A percentile compares a stretch with the other conserved stretches of the same genome.
phyloP scores from a whole-genome alignment of 2,113 vertebrate species.

The Balaeniceps rex region DNA sequence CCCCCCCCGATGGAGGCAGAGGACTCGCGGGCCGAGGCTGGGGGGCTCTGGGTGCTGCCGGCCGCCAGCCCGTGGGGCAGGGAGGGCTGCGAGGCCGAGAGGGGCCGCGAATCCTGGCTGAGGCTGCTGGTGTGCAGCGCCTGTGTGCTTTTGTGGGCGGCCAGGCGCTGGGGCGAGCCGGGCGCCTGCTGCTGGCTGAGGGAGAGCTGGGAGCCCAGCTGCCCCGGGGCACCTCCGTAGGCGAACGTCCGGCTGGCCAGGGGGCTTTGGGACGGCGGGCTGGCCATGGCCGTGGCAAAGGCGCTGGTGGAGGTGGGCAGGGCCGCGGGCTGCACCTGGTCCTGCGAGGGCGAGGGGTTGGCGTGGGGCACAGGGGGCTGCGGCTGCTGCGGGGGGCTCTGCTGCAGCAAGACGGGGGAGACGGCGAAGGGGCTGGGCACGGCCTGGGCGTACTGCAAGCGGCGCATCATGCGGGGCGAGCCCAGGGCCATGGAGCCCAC shows the following conservation, averaged over 20 bases:
- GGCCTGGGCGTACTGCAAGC: slow-evolving; percentile 84
- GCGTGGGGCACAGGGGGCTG: slow-evolving; percentile 67
- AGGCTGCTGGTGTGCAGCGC: slow-evolving; percentile 82
- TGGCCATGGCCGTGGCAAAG: slow-evolving; percentile 75
- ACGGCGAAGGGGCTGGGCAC: slow-evolving; percentile 78
- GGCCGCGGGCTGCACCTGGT: background rate
- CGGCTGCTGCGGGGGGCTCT: slow-evolving; percentile 71
- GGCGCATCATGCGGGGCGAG: slow-evolving; percentile 86
- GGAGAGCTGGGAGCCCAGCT: slow-evolving; percentile 86
- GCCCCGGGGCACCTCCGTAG: slow-evolving; percentile 65
- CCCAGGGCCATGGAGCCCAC: slow-evolving; percentile 79
- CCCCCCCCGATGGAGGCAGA: slow-evolving; percentile 74
- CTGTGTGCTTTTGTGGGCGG: slow-evolving; percentile 82
- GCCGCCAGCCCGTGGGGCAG: slow-evolving; percentile 82
- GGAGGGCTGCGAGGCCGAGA: slow-evolving; percentile 93
- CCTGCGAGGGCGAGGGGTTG: slow-evolving; percentile 66
- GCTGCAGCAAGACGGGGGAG: slow-evolving; percentile 80
- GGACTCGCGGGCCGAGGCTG: slow-evolving; percentile 78
- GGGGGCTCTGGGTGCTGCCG: slow-evolving; percentile 77
- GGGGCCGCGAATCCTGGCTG: slow-evolving; percentile 86
- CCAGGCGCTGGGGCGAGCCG: slow-evolving; percentile 77
- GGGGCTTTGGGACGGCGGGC: slow-evolving; percentile 81
- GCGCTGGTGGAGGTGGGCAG: slow-evolving; percentile 52
- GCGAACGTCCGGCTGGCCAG: slow-evolving; percentile 82
- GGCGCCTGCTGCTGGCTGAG: slow-evolving; percentile 78